Evolutionary conservation across 2,113 vertebrate genomes (phyloP), one percentile per base, ranked within the genome.

Genomic region (Microcebus jonahi): DNA sequence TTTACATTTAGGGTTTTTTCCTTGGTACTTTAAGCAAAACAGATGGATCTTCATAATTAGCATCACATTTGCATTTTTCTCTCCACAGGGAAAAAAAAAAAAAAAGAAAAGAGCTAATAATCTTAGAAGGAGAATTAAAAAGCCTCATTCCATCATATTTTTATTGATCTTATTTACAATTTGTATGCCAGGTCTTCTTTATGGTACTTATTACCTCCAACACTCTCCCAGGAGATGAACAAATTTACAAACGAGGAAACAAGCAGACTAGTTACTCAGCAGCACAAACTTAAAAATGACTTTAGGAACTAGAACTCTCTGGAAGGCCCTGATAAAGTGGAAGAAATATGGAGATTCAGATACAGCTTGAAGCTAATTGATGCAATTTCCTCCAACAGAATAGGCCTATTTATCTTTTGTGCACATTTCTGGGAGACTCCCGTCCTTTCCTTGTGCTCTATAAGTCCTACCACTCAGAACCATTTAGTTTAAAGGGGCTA

Each of bases 21-120:
- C 87, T 42, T 36, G 36, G 79, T 50, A 65, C 88, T 92, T 65
- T 95, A 96, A 94, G 90, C 57, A 21, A 65, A 97, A 95, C 97
- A 98, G 97, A 98, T 97, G 97, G 97, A 53, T 83, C 88, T 95
- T 95, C 88, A 80, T 93, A 97, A 97, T 97, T 97, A 97, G 94
- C 95, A 96, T 92, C 85, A 11, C 63, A 98, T 97, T 98, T 97
- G 93, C 97, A 97, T 97, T 95, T 96, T 97, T 94, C 94, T 95
- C 90, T 84, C 53, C 53, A 81, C 71, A 11, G 45, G 8, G 5
- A 5, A 11, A 48, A 48, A 48, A 48, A 48, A 48, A 48, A 48
- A 48, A 50, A 88, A 73, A 92, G 77, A 71, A 91, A 76, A 31
- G 55, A 92, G 92, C 96, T 97, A 96, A 96, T 97, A 86, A 96